Evolutionary conservation across 2,888 invertebrate species (phyloP), one percentile per base, ranked within the genome.

Genomic region (Volucella zonaria): DNA sequence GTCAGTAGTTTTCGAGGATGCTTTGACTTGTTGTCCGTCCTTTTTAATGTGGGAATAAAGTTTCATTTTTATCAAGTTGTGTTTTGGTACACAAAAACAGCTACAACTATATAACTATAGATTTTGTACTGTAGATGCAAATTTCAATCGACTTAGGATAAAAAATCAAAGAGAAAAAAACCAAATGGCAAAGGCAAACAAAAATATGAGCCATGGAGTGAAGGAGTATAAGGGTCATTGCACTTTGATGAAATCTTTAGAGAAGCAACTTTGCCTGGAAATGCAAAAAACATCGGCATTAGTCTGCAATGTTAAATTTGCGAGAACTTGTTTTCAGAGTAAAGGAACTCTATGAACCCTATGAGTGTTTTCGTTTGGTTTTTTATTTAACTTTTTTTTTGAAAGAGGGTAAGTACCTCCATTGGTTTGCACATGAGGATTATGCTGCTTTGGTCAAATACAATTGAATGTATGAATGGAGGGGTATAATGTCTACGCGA

Each of bases 341-440:
- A 61, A 47, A 73, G 71, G 62, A 79, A 74, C 83, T 83, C 73
- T 78, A 85, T 82, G 76, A 82, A 86, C 86, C 85, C 56, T 79
- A 75, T 75, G 61, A 66, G 71, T 67, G 82, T 66, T 86, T 88
- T 75, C 77, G 1, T 31, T 31, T 31, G 1, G 0, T 31, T 31
- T 31, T 31, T 31, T n/a, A n/a, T n/a, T 31, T 31, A 31, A n/a
- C n/a, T 31, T 6, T 31, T 31, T 6, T 31, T 31, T 31, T 82
- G 83, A 86, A 86, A 61, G 75, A 81, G 82, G 79, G 82, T 77
- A 66, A 66, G 64, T 58, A 79, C 66, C 64, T 81, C 73, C 71
- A 61, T 67, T 66, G 59, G 52, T 66, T 71, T 74, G 74, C 49
- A 31, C 58, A 70, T 45, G 68, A 62, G 58, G 62, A 78, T 82